These are phyloP conservation scores for Stegodyphus dumicola DNA, from an alignment of 1,140 invertebrate genomes.

Conservation along the genomic window DNA sequence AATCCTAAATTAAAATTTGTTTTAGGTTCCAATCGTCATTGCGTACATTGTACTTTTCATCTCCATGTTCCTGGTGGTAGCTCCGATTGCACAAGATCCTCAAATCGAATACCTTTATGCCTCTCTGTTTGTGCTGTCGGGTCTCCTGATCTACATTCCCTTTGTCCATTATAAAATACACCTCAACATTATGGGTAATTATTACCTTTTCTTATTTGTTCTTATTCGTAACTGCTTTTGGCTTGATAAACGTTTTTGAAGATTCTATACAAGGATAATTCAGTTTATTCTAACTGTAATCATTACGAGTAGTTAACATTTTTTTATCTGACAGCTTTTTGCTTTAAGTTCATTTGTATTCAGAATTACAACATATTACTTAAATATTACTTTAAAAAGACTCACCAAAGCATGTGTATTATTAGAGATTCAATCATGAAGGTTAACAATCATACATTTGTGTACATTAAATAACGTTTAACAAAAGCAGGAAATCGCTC, in stretches of 20 bases:
- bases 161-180: constrained; percentile 68
- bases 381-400: no score
- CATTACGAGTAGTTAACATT: neutral
- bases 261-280: neutral
- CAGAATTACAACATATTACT: neutral
- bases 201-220: neutral
- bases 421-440: no score
- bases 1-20: no score
- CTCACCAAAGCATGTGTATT: no score
- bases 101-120: constrained; percentile 69
- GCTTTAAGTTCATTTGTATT: neutral
- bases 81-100: constrained; percentile 68
- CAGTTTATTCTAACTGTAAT: no score
- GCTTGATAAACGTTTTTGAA: neutral
- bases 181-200: constrained; percentile 66
- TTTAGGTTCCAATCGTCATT: constrained; percentile 68
- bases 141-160: constrained; percentile 69
- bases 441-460: no score
- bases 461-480: no score
- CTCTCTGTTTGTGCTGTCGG: constrained; percentile 67
- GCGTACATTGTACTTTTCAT: constrained; percentile 67
- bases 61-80: constrained; percentile 68
- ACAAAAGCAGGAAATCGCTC: no score
- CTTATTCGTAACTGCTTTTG: neutral
- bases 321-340: neutral